Evolutionary conservation across 2,797 vertebrate genomes (phyloP), one percentile per base, ranked within the genome.

Genomic region (Lemur catta): DNA sequence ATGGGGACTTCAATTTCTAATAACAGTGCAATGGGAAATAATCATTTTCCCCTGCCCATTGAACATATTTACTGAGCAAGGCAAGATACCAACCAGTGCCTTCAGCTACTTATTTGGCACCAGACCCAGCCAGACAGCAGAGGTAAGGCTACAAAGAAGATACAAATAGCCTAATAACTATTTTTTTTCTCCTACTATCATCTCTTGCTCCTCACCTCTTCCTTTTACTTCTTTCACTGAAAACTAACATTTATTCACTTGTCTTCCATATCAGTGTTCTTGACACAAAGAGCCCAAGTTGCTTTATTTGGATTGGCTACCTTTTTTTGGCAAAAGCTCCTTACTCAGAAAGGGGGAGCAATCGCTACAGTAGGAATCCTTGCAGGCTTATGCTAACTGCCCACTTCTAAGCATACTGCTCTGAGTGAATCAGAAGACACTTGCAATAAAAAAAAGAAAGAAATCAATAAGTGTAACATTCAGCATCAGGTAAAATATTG

Each of bases 1-100:
- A 78, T 26, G 43, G 38, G 46, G 94, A 96, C 67, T 89, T 96
- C 93, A 93, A 86, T 97, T 97, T 97, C 90, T 92, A 98, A 95
- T 96, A 97, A 95, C 65, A 96, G 69, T 92, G 69, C 48, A 88
- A 72, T 89, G 38, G 87, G 46, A 98, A 97, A 90, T 86, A 96
- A 46, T 55, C 86, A 95, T 98, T 94, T 95, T 67, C 61, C 55
- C n/a, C 74, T 97, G 87, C 6, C 48, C 89, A 79, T 33, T 96
- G 92, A 93, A 94, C 30, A 72, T 92, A 96, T 93, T 96, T 98
- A 97, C 79, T 94, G 78, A 97, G 93, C 86, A 96, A 78, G 91
- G 89, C 69, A 91, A 93, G 92, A 90, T 84, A 94, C 69, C 59
- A 96, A 48, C 80, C 43, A 57, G 33, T 63, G 18, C 41, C 84